phyloP scores from a whole-genome alignment of 2,797 vertebrate genomes.

The Eulemur mongoz region DNA sequence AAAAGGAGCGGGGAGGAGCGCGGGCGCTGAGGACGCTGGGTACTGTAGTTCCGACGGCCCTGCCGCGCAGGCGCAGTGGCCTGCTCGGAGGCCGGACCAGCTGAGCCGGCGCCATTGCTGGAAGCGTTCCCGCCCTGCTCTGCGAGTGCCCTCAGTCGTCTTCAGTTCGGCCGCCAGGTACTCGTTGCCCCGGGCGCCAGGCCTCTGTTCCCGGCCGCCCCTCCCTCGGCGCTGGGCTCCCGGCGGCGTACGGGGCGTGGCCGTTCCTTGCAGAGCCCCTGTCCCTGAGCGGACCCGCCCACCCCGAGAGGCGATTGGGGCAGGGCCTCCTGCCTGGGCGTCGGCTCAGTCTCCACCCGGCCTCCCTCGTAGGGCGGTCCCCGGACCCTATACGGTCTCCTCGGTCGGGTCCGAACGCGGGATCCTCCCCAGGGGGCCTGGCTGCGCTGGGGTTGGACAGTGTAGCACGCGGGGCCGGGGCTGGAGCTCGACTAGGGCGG shows the following conservation, averaged over 20 bases:
- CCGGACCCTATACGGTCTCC: accelerated
- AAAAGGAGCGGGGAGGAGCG: neutral
- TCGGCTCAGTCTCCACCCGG: accelerated
- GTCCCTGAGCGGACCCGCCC: neutral
- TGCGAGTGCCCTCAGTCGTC: neutral
- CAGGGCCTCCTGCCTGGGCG: neutral
- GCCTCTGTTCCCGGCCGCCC: neutral
- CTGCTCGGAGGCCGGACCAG: accelerated
- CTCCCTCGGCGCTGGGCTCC: neutral
- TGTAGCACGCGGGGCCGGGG: neutral
- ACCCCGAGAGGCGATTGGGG: neutral
- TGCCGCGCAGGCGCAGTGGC: conserved; percentile 37
- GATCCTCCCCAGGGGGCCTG: too few relatives aligned
- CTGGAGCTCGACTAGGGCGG: neutral
- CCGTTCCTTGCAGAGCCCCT: accelerated
- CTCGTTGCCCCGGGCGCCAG: neutral
- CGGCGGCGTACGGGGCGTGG: neutral
- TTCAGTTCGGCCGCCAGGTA: conserved; percentile 43
- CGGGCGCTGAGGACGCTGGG: neutral
- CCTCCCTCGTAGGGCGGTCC: accelerated
- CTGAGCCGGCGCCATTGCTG: neutral
- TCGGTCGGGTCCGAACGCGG: accelerated
- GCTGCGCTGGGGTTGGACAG: neutral
- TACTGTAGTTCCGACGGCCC: neutral
- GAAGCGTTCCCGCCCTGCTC: conserved; percentile 6